Base-by-base conservation (phyloP, 2,113 vertebrate genomes). In the Girardinichthys multiradiatus region DNA sequence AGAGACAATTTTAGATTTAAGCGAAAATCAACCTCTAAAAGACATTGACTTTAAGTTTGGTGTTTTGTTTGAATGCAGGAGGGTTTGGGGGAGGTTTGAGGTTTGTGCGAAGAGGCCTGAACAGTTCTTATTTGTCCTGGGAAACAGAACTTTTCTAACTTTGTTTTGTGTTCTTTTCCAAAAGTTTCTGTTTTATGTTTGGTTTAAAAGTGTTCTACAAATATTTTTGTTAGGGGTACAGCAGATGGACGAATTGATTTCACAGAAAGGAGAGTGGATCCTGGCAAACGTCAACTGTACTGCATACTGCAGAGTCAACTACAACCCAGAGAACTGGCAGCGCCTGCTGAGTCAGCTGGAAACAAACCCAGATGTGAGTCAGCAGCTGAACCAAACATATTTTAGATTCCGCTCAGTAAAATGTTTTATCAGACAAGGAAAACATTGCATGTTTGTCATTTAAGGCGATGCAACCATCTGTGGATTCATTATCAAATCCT, bases 221-320 rank as follows among this genome's bases (percentile, higher is more conserved):
- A 57, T 27, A 14, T 69, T 6, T 86, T 27, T 58, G 30, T 33
- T 59, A n/a, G n/a, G n/a, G 58, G 11, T 66, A 76, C 77, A 96
- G 96, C 0, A 0, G 3, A 15, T 0, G 8, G 0, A 26, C 0
- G 1, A 0, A 0, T 92, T 95, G 29, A 30, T 27, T 14, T 31
- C 88, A 0, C 0, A 19, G 0, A 0, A 0, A 0, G 0, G 1
- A 1, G 70, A 89, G 0, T 99, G 98, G 98, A 64, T 99, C 30
- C 87, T 99, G 70, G 92, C 95, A 65, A 98, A 99, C 64, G 2
- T 96, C 29, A 48, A 97, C 0, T 95, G 94, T 68, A 88, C 57
- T 0, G 97, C 96, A 57, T 99, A 95, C 77, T 99, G 94, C 92
- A 93, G 92, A 19, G 97, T 99, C 81, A 99, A 99, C 83, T 99